These are phyloP conservation scores for Hippasteria phrygiana DNA, from an alignment of 53 echinoderm and acorn worm genomes.

Conservation along the genomic window DNA sequence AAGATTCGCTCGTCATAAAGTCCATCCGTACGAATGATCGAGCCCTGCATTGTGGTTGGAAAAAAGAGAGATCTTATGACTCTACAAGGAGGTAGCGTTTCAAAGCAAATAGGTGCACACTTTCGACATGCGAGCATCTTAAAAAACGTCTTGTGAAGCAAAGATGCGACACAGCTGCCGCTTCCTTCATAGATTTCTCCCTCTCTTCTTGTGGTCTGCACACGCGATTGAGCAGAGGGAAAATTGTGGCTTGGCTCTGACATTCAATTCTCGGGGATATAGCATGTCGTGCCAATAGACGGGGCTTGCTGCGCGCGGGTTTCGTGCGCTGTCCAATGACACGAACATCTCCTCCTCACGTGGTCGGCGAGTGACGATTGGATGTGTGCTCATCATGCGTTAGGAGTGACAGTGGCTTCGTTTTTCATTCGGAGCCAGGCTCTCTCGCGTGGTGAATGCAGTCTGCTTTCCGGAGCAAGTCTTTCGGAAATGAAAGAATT, in stretches of 20 bases:
- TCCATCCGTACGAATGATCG: neutral
- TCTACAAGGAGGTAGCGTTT: neutral
- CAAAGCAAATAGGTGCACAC: neutral
- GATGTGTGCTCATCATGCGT: neutral
- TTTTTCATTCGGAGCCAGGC: too few species aligned
- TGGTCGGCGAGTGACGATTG: neutral
- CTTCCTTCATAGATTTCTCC: neutral
- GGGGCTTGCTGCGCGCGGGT: neutral
- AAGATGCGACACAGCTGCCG: too few species aligned
- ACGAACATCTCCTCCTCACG: neutral
- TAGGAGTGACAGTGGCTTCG: too few species aligned
- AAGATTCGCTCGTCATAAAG: neutral
- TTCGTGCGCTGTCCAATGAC: neutral
- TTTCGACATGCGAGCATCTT: neutral
- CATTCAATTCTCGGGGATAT: neutral
- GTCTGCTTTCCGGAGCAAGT: neutral
- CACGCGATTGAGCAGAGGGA: neutral
- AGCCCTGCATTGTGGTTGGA: neutral
- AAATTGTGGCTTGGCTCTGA: neutral
- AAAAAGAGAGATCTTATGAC: neutral
- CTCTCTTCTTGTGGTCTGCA: neutral
- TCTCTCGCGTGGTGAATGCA: too few species aligned
- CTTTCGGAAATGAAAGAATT: neutral
- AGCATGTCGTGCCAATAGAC: neutral
- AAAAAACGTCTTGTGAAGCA: neutral